These are phyloP conservation scores for Leptinotarsa rubiginosa DNA, from an alignment of 2,888 invertebrate genomes.

Conservation along the genomic window DNA sequence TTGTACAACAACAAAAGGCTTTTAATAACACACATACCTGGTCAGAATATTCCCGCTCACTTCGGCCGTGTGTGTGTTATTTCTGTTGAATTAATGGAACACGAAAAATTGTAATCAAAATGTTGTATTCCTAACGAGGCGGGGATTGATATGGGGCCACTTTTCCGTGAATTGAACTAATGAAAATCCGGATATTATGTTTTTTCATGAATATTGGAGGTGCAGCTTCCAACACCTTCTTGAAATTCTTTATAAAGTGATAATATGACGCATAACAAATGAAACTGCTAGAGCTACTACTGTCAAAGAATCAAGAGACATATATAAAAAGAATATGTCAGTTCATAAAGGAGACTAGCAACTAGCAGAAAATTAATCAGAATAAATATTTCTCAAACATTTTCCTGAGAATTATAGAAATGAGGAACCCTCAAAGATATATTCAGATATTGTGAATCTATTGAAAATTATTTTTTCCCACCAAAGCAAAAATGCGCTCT, in stretches of 20 bases:
- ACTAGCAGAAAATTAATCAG: no score
- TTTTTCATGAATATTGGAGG: background rate
- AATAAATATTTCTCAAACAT: no score
- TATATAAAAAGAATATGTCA: no score
- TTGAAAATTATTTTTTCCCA: no score
- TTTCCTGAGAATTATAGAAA: no score
- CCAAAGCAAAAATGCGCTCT: no score
- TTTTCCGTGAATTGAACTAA: slow-evolving; percentile 4
- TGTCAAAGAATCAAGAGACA: no score
- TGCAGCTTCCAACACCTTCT: background rate
- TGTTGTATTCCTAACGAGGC: slow-evolving; percentile 29
- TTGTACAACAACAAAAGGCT: slow-evolving; percentile 57
- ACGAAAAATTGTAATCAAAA: slow-evolving; percentile 48
- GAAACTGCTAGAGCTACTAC: no score
- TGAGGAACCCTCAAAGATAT: no score
- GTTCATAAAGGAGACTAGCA: no score
- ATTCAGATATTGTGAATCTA: no score
- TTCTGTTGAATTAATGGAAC: slow-evolving; percentile 40
- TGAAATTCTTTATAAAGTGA: background rate
- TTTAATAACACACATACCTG: slow-evolving; percentile 60
- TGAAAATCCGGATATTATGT: slow-evolving; percentile 14
- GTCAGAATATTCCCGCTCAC: slow-evolving; percentile 44
- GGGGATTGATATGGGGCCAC: slow-evolving; percentile 7
- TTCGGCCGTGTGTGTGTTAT: slow-evolving; percentile 33
- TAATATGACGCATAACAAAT: no score